Evolutionary conservation across 2,797 vertebrate species (phyloP).

Genomic region (Eulemur mongoz): DNA sequence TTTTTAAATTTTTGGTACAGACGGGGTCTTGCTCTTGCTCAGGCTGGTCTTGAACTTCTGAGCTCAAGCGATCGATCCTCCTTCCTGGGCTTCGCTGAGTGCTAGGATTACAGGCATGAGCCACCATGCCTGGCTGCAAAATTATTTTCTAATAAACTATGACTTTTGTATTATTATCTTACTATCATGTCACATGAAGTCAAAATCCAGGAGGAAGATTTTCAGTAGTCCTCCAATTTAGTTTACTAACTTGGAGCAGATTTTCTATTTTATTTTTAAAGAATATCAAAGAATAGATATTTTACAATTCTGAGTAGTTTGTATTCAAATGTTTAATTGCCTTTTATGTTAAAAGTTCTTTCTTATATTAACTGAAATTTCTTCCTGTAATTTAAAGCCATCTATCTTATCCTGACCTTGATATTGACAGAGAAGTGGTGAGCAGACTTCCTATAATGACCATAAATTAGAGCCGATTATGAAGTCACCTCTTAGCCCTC

Average conservation of each 20-base stretch:
- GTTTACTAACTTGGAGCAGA: background rate
- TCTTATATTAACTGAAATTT: slow-evolving; percentile 42
- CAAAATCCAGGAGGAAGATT: background rate
- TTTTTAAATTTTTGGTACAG: too few species aligned
- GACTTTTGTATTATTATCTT: background rate
- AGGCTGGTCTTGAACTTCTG: too few species aligned
- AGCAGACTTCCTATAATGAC: background rate
- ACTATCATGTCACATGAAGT: background rate
- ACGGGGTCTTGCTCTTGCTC: too few species aligned
- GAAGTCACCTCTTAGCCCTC: background rate
- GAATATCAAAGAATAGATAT: slow-evolving; percentile 34
- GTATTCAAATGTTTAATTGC: slow-evolving; percentile 48
- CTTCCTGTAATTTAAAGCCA: slow-evolving; percentile 17
- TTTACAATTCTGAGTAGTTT: background rate
- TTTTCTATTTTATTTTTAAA: slow-evolving; percentile 61
- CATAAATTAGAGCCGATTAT: slow-evolving; percentile 30
- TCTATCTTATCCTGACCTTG: slow-evolving; percentile 57
- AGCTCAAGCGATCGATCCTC: too few species aligned
- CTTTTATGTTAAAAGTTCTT: slow-evolving; percentile 51
- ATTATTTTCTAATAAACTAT: slow-evolving; percentile 23
- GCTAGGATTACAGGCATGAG: too few species aligned
- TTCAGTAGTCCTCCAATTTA: background rate
- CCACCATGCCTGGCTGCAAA: background rate
- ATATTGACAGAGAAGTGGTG: slow-evolving; percentile 29
- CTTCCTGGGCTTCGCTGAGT: too few species aligned